A percentile compares a stretch with the other conserved stretches of the same genome.
phyloP scores from a whole-genome alignment of 1,140 invertebrate genomes.

The Pachypeltis micranthus region DNA sequence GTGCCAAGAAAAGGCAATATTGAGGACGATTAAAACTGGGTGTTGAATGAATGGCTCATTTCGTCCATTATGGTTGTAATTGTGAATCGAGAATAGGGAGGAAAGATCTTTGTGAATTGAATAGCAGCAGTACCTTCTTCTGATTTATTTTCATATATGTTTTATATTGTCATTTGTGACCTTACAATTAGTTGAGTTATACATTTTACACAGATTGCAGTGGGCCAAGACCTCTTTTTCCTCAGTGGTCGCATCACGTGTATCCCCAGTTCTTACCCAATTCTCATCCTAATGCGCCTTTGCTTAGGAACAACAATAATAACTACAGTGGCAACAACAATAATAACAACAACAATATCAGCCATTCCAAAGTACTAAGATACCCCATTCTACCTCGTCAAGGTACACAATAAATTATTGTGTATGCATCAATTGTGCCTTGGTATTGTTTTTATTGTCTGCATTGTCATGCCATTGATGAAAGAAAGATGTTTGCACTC shows the following conservation, averaged over 20 bases:
- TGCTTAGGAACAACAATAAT: slow-evolving; percentile 30
- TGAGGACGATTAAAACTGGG: too few species aligned
- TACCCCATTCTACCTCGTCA: slow-evolving; percentile 26
- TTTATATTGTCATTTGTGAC: too few species aligned
- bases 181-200: not conserved
- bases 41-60: too few species aligned
- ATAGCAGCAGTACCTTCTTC: too few species aligned
- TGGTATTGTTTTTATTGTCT: too few species aligned
- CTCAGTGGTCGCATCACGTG: slow-evolving; percentile 84
- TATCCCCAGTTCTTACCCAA: slow-evolving; percentile 82
- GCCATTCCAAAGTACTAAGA: slow-evolving; percentile 29
- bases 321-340: slow-evolving; percentile 27
- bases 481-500: too few species aligned
- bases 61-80: too few species aligned
- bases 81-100: too few species aligned
- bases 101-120: too few species aligned
- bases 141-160: too few species aligned
- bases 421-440: not conserved
- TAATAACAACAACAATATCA: slow-evolving; percentile 29
- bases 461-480: too few species aligned
- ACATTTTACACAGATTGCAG: slow-evolving; percentile 25
- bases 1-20: too few species aligned
- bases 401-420: slow-evolving; percentile 21
- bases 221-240: slow-evolving; percentile 59
- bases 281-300: slow-evolving; percentile 56